phyloP scores from a whole-genome alignment of 2,797 vertebrate species.

The Acipenser ruthenus region DNA sequence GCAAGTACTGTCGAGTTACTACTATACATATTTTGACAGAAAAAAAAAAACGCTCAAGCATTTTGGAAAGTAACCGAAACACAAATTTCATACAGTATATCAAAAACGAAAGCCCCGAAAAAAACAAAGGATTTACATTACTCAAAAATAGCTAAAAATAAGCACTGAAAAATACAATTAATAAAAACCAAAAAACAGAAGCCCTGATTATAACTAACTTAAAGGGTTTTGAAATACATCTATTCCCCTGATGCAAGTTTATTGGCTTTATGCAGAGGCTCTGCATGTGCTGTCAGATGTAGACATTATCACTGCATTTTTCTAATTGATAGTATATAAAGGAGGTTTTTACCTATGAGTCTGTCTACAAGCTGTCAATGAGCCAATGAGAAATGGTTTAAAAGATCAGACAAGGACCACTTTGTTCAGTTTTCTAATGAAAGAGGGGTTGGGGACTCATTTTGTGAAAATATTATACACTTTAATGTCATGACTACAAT shows the following conservation, averaged over 20 bases:
- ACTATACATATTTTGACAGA: no score
- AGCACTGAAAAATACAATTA: no score
- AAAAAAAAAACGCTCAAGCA: no score
- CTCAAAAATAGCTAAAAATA: no score
- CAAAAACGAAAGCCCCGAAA: no score
- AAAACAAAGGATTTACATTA: no score
- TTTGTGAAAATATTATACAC: not conserved
- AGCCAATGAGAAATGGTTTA: slow-evolving; percentile 3
- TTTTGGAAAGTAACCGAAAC: no score
- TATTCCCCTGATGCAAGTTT: slow-evolving; percentile 1
- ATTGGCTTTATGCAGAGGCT: not conserved
- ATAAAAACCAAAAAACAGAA: no score
- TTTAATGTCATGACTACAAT: not conserved
- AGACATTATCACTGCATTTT: not conserved
- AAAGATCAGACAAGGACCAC: not conserved
- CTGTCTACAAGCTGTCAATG: not conserved
- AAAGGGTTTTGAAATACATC: slow-evolving; percentile 7
- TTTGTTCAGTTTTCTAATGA: not conserved
- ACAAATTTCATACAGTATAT: no score
- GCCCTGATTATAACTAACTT: not conserved
- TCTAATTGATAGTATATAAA: not conserved
- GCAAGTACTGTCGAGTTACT: no score
- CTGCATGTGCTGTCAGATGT: slow-evolving; percentile 1
- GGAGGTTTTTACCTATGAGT: not conserved
- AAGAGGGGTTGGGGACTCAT: slow-evolving; percentile 6